These are phyloP conservation scores for Zonotrichia leucophrys DNA, from an alignment of 2,113 vertebrate species.

Conservation along the genomic window DNA sequence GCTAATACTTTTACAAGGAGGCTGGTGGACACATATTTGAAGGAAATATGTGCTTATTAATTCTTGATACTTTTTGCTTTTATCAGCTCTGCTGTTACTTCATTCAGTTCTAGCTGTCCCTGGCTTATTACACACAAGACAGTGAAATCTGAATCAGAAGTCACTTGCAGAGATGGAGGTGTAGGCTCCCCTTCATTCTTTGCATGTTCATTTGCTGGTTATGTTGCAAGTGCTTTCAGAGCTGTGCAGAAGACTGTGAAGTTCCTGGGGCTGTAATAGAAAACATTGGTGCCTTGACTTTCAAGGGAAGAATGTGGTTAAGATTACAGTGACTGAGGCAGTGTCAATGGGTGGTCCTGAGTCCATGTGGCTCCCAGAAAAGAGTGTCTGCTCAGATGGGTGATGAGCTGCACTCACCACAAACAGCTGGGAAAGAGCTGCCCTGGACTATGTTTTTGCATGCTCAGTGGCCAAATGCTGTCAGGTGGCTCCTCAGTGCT, in stretches of 20 bases:
- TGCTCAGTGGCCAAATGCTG: background rate
- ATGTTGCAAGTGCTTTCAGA: background rate
- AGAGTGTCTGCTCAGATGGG: background rate
- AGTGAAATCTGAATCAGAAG: background rate
- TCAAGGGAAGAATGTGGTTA: conserved; percentile 36
- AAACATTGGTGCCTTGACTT: conserved; percentile 25
- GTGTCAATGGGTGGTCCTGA: conserved; percentile 41
- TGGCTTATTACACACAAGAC: background rate
- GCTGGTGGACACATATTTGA: background rate
- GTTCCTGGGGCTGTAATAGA: conserved; percentile 24
- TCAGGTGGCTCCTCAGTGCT: background rate
- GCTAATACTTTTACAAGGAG: background rate
- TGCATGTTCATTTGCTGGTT: background rate
- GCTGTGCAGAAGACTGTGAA: background rate
- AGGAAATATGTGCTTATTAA: background rate
- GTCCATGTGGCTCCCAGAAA: background rate
- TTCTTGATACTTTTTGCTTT: background rate
- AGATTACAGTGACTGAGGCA: conserved; percentile 5
- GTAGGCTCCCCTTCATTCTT: background rate
- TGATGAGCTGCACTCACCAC: rapidly evolving
- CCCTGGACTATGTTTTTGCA: background rate
- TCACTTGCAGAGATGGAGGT: background rate
- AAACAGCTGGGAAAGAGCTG: background rate
- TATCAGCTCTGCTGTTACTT: background rate
- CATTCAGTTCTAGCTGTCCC: background rate